Evolutionary conservation across 2,797 vertebrate species (phyloP), one percentile per base, ranked within the genome.

Genomic region (Delichon dasypus): DNA sequence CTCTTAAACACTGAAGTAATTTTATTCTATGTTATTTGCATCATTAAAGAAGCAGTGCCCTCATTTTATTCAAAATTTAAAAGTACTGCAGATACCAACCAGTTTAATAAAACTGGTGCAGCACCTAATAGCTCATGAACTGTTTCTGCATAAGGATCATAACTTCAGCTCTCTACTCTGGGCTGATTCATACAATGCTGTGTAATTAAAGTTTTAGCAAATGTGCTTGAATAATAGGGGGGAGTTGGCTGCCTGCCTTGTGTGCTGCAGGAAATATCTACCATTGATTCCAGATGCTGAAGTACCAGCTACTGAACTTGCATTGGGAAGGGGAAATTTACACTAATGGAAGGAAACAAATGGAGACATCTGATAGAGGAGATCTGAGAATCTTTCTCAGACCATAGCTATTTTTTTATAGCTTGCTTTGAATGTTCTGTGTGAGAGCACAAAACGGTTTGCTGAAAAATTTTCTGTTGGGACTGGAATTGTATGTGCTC

Each of bases 171-270:
- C 55, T 84, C 11, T 92, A 2, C 38, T 62, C 15, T 14, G 47
- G 30, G 25, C 71, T 87, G 75, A 85, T 92, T 90, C 62, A 61
- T 94, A 44, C 34, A 45, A 25, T 67, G 14, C 53, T 74, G 45
- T 76, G 40, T 67, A 93, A 91, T 91, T 86, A 89, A 91, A 87
- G 58, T 93, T 95, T 88, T 71, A 91, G 68, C 45, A 89, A 85
- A 84, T 89, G 23, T 55, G 40, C 53, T 91, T 88, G 71, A 96
- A 92, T 94, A 95, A 92, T 91, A 93, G 90, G 45, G 71, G 57
- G 26, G 68, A 93, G 75, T 93, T 98, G 98, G 98, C 98, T 84
- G 62, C 64, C 60, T 95, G 94, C 91, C 88, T 71, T 81, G 42
- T 40, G 32, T 92, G 79, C 94, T 93, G 89, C 96, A 96, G 96